Percentiles rank a stretch among this genome's conserved stretches.
Evolutionary conservation across 2,888 invertebrate species (phyloP).

Genomic region (Nomada ferruginata): DNA sequence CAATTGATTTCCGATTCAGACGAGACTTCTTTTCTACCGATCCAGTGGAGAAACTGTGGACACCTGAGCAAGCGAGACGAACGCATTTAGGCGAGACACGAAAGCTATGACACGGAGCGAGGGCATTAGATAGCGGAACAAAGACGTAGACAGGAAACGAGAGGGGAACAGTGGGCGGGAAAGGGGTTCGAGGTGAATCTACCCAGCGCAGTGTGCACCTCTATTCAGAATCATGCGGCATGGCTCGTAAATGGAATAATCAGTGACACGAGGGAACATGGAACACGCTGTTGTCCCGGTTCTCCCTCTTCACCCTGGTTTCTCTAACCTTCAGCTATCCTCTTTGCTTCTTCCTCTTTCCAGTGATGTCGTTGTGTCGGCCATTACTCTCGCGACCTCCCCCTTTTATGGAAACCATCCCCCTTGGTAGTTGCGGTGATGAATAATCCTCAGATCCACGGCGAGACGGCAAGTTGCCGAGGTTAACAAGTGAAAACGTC

Average conservation of each 20-base stretch:
- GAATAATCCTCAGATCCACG: constrained; percentile 74
- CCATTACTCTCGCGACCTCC: constrained; percentile 32
- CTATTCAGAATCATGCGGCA: constrained; percentile 78
- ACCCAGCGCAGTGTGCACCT: constrained; percentile 64
- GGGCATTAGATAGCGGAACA: constrained; percentile 2
- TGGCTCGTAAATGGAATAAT: constrained; percentile 80
- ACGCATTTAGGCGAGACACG: not conserved
- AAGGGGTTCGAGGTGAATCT: constrained; percentile 58
- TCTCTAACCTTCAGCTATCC: constrained; percentile 52
- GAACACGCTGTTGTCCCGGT: constrained; percentile 76
- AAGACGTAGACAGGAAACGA: constrained; percentile 24
- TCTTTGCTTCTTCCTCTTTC: constrained; percentile 53
- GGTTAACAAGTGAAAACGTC: constrained; percentile 74
- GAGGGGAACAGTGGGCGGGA: constrained; percentile 23
- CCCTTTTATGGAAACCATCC: constrained; percentile 69
- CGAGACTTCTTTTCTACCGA: constrained; percentile 58
- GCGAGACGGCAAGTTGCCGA: constrained; percentile 70
- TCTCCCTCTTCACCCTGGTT: constrained; percentile 50
- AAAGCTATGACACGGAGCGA: constrained; percentile 15
- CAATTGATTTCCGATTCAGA: constrained; percentile 70
- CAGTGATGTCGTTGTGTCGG: constrained; percentile 58
- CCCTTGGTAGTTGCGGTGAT: constrained; percentile 71
- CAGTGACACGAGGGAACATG: constrained; percentile 79
- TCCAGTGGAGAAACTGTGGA: constrained; percentile 38
- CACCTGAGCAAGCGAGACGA: constrained; percentile 24